A percentile compares a stretch with the other conserved stretches of the same genome.
These are phyloP conservation scores for Petaurus breviceps DNA, from an alignment of 2,113 vertebrate genomes.

Conservation along the genomic window DNA sequence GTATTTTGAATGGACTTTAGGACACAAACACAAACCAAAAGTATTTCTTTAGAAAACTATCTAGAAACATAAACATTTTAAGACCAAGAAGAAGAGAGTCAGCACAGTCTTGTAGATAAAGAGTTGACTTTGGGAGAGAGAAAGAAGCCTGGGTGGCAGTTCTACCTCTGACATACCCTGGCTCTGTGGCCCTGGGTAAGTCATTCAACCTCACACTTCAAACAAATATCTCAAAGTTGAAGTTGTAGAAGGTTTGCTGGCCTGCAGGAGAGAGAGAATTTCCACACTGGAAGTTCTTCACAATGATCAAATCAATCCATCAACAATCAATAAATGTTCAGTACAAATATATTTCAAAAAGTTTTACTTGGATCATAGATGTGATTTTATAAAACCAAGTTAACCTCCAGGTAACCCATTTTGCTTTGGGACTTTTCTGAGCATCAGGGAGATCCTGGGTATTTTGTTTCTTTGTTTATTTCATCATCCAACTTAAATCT, in stretches of 20 bases:
- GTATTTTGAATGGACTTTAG: conserved; percentile 73
- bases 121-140: too few species aligned
- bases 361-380: too few species aligned
- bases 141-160: too few species aligned
- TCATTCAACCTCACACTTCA: not conserved
- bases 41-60: conserved; percentile 68
- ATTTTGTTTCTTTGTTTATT: not conserved
- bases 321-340: not conserved
- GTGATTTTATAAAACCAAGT: not conserved
- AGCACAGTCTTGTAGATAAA: too few species aligned
- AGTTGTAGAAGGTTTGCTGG: not conserved
- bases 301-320: not conserved
- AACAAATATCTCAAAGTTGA: not conserved
- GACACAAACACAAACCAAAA: conserved; percentile 64
- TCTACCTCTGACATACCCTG: not conserved
- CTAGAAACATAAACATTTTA: conserved; percentile 82
- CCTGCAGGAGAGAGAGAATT: not conserved
- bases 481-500: not conserved
- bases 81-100: conserved; percentile 11
- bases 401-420: not conserved
- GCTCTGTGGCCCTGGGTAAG: not conserved
- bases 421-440: not conserved
- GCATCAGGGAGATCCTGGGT: not conserved
- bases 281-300: not conserved
- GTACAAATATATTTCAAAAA: not conserved